A percentile compares a stretch with the other conserved stretches of the same genome.
Evolutionary conservation across 2,113 vertebrate species (phyloP).

Genomic region (Delphinapterus leucas): DNA sequence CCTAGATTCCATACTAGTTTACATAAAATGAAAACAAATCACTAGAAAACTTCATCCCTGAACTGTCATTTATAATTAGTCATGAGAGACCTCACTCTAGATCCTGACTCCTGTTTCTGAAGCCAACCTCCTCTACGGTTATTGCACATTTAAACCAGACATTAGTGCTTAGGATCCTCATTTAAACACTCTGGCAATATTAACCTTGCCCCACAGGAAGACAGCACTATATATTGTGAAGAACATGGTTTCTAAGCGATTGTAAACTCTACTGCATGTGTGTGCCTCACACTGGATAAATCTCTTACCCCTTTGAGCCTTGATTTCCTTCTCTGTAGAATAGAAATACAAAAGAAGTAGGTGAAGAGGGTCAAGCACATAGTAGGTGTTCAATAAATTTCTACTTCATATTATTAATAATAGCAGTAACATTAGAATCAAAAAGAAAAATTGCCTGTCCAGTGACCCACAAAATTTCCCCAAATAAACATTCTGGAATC

Average conservation of each 20-base stretch:
- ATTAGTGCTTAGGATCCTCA: background rate
- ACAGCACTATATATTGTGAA: fast-evolving
- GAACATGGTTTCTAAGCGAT: background rate
- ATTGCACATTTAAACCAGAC: background rate
- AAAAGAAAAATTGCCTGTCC: background rate
- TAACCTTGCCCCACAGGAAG: background rate
- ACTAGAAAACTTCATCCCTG: background rate
- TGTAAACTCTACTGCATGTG: background rate
- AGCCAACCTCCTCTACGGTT: background rate
- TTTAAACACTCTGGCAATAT: too few relatives aligned
- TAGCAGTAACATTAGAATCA: background rate
- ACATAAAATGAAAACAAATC: background rate
- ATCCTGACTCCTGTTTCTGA: background rate
- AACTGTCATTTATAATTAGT: background rate
- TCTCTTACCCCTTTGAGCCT: background rate
- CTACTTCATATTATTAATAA: background rate
- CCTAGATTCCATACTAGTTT: background rate
- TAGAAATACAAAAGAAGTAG: background rate
- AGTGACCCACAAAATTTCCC: background rate
- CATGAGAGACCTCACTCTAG: background rate
- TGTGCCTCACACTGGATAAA: background rate
- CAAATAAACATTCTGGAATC: constrained; percentile 39
- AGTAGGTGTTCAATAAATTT: background rate
- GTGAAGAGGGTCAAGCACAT: background rate
- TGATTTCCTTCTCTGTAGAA: background rate